Percentiles rank a stretch among this genome's conserved stretches.
Conservation (phyloP, 2,888 invertebrate genomes). For the Chrysolina americana region DNA sequence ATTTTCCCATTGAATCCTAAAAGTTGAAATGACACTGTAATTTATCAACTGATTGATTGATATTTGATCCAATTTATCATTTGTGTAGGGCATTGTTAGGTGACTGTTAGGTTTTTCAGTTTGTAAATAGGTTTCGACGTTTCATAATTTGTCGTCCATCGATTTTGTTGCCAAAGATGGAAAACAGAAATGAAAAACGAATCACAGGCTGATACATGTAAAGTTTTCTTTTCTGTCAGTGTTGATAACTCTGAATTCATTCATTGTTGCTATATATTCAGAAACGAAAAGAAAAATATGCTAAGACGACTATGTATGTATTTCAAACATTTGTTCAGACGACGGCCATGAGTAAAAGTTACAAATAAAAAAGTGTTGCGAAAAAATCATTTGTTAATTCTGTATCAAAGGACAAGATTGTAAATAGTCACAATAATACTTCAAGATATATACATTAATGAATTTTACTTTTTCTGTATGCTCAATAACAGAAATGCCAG, state of each 20-base stretch:
- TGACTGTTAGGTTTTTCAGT: not conserved
- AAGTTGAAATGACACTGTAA: constrained; percentile 5
- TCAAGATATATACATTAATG: too few relatives aligned
- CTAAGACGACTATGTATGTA: too few relatives aligned
- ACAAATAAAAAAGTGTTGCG: too few relatives aligned
- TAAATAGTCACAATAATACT: too few relatives aligned
- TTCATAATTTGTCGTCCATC: not conserved
- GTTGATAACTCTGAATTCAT: not conserved
- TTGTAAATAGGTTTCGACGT: constrained; percentile 2
- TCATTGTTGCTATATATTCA: not conserved
- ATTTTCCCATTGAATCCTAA: not conserved
- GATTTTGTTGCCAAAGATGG: constrained; percentile 8
- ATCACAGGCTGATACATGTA: not conserved
- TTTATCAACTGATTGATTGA: constrained; percentile 11
- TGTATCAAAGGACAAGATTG: too few relatives aligned
- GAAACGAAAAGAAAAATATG: too few relatives aligned
- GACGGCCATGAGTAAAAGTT: too few relatives aligned
- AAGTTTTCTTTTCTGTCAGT: not conserved
- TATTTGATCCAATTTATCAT: constrained; percentile 12
- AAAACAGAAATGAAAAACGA: not conserved
- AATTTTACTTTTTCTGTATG: too few relatives aligned
- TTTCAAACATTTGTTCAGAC: too few relatives aligned
- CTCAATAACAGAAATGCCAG: too few relatives aligned
- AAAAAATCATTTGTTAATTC: too few relatives aligned
- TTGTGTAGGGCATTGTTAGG: not conserved